Base-by-base conservation (phyloP, 2,113 vertebrate species). In the Larimichthys crocea region DNA sequence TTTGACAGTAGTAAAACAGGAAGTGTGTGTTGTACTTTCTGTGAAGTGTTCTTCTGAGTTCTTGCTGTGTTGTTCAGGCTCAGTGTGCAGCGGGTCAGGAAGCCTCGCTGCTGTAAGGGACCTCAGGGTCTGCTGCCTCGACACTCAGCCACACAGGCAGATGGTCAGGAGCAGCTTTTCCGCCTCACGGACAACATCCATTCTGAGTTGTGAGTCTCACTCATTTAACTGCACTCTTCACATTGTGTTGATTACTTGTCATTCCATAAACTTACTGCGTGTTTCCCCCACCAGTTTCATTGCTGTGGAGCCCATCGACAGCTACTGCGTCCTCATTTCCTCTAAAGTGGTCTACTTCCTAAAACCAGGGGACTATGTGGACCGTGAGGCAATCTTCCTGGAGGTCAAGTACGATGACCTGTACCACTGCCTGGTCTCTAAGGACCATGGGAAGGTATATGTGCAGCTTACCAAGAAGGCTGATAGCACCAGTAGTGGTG, bases 381-480 rank as follows among this genome's bases (percentile, higher is more conserved):
- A 99, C 78, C 96, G 97, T 0, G 98, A 99, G n/a, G 96, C 97
- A 86, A 96, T 99, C 72, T 98, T 99, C 94, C 95, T 99, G 2
- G 97, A 99, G 91, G 97, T 99, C 86, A 99, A 97, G 79, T 99
- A 99, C 0, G 97, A 99, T 0, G 97, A 99, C 80, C 97, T 99
- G 65, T 99, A 97, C 90, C 98, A 99, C 93, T 99, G 98, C 91
- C 97, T 99, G 6, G 97, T 99, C 83, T 99, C 97, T 9, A 98
- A 95, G 88, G 98, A 99, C 88, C 98, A 98, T 0, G 97, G 98
- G 40, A 98, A 97, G 26, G 96, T 98, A 0, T 99, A 99, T 0
- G 95, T 99, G 64, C 98, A 99, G 92, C 93, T 99, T 79, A 99
- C 98, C 3, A 99, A 98, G 94, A 99, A 98, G 89, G 98, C 98